Conservation (phyloP, 2,888 invertebrate genomes). For the Ormyrus thymus region DNA sequence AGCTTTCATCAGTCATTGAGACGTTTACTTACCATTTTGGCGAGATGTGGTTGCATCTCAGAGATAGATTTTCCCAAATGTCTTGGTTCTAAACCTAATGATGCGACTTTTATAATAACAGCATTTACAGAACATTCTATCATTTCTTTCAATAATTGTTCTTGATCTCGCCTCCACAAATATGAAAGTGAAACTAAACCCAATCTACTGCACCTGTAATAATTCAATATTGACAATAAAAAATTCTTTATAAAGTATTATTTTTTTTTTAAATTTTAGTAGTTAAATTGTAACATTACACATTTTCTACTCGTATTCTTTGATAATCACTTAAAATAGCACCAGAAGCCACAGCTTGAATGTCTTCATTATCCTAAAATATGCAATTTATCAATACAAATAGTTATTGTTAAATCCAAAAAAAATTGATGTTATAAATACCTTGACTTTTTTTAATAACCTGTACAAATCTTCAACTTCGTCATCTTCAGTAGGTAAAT, state of each 20-base stretch:
- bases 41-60: constrained; percentile 91
- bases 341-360: constrained; percentile 97
- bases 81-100: constrained; percentile 91
- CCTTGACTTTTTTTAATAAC: constrained; percentile 86
- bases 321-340: constrained; percentile 99
- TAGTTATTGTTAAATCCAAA: not conserved
- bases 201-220: constrained; percentile 89
- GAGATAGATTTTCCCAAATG: constrained; percentile 91
- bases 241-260: constrained; percentile 10
- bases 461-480: constrained; percentile 98
- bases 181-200: constrained; percentile 93
- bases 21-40: constrained; percentile 82
- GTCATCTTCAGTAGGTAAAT: constrained; percentile 88
- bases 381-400: constrained; percentile 9
- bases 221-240: not conserved
- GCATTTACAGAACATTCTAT: constrained; percentile 94
- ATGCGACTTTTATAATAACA: constrained; percentile 97
- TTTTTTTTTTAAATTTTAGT: constrained; percentile 29
- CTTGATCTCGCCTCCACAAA: constrained; percentile 97
- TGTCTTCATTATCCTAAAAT: constrained; percentile 81
- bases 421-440: constrained; percentile 66
- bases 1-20: constrained; percentile 59
- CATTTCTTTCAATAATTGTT: constrained; percentile 96
- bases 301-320: constrained; percentile 97
- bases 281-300: constrained; percentile 81